Conservation (phyloP, 2,797 vertebrate genomes). For the Podarcis siculus region DNA sequence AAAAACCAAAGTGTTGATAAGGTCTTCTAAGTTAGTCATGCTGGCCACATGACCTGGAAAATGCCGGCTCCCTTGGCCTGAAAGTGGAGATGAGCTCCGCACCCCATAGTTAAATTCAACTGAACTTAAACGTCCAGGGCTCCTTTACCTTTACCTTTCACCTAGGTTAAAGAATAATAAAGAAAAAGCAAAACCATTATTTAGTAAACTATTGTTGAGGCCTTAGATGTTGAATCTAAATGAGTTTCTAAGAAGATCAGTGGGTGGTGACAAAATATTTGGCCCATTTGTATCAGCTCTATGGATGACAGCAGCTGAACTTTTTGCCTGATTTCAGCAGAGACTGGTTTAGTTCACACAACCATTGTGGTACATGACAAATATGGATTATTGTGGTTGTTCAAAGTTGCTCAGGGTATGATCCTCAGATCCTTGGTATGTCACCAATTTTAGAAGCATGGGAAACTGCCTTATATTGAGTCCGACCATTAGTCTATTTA, state of each 20-base stretch:
- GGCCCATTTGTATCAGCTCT: neutral
- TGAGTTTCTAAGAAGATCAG: neutral
- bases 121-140: too few relatives aligned
- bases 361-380: too few relatives aligned
- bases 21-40: too few relatives aligned
- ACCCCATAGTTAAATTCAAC: too few relatives aligned
- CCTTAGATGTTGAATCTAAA: neutral
- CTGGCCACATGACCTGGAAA: too few relatives aligned
- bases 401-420: neutral
- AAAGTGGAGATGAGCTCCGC: too few relatives aligned
- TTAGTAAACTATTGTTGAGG: neutral
- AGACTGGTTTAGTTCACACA: neutral
- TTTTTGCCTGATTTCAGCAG: neutral
- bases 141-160: too few relatives aligned
- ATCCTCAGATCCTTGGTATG: neutral
- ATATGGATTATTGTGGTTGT: neutral
- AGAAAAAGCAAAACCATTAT: neutral
- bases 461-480: too few relatives aligned
- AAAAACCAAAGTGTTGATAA: too few relatives aligned
- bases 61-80: too few relatives aligned
- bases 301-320: neutral
- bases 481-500: too few relatives aligned
- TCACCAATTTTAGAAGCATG: neutral
- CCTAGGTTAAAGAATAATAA: too few relatives aligned
- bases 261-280: neutral